Evolutionary conservation across 2,888 invertebrate species (phyloP).

Genomic region (Drosophila hamatofila): DNA sequence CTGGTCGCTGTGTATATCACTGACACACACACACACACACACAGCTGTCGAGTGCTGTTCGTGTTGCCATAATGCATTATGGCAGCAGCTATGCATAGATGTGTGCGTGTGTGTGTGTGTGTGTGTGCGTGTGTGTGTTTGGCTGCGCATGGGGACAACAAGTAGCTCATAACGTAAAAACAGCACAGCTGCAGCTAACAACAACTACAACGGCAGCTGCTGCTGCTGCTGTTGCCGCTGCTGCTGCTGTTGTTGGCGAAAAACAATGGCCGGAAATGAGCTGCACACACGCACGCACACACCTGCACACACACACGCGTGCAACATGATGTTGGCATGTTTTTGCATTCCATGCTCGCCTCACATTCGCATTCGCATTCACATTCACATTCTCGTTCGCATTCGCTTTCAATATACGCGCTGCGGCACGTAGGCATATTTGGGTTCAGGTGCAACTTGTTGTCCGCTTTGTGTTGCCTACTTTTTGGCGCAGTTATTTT

Average conservation of each 20-base stretch:
- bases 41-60: slow-evolving; percentile 63
- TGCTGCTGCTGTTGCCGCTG: not conserved
- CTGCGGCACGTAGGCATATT: slow-evolving; percentile 43
- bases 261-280: slow-evolving; percentile 81
- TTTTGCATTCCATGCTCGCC: slow-evolving; percentile 32
- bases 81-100: slow-evolving; percentile 29
- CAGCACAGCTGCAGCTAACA: slow-evolving; percentile 54
- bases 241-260: slow-evolving; percentile 40
- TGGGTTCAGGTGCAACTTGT: slow-evolving; percentile 44
- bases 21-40: slow-evolving; percentile 23
- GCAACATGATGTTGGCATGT: slow-evolving; percentile 53
- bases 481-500: slow-evolving; percentile 59
- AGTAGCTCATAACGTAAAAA: slow-evolving; percentile 78
- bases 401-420: slow-evolving; percentile 36
- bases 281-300: slow-evolving; percentile 61
- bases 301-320: not conserved
- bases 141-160: slow-evolving; percentile 65
- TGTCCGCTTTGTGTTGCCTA: slow-evolving; percentile 51
- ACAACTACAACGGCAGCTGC: slow-evolving; percentile 41
- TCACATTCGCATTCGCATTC: slow-evolving; percentile 32
- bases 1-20: slow-evolving; percentile 33
- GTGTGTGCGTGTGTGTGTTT: slow-evolving; percentile 16
- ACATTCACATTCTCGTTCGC: slow-evolving; percentile 28
- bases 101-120: not conserved
- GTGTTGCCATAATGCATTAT: slow-evolving; percentile 80